phyloP scores from a whole-genome alignment of 2,113 vertebrate genomes.

The Merops nubicus region DNA sequence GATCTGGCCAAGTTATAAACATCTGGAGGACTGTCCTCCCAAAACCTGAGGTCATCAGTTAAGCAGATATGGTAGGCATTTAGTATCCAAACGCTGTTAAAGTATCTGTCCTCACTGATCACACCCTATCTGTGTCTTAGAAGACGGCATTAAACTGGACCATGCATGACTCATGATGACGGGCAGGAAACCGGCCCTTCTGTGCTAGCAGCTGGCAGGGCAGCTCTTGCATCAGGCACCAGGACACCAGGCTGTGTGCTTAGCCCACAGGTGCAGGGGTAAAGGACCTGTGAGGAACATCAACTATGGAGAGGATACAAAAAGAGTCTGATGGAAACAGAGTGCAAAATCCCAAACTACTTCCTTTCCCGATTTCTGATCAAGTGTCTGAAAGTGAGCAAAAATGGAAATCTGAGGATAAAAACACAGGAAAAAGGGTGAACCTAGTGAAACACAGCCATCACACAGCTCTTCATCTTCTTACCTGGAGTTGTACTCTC shows the following conservation, averaged over 20 bases:
- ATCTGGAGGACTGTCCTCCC: neutral
- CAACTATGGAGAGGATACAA: neutral
- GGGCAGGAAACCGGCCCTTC: neutral
- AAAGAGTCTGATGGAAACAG: neutral
- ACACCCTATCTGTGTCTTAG: neutral
- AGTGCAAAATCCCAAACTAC: neutral
- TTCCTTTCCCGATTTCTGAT: neutral
- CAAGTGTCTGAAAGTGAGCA: neutral
- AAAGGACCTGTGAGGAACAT: neutral
- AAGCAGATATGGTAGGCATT: neutral
- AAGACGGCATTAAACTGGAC: neutral
- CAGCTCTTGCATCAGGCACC: neutral
- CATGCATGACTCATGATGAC: neutral
- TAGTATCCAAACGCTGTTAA: neutral
- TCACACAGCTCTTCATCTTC: neutral
- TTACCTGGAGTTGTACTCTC: neutral
- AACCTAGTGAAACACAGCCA: neutral
- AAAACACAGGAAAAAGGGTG: neutral
- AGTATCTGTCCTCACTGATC: neutral
- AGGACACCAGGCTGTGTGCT: rapidly evolving
- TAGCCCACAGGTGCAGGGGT: neutral
- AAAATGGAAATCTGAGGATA: neutral
- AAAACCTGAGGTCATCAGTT: neutral
- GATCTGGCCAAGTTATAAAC: neutral
- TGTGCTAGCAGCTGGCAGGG: neutral